Percentiles rank a stretch among this genome's conserved stretches.
Conservation (phyloP, 2,797 vertebrate genomes). For the Orestias chungarensis region DNA sequence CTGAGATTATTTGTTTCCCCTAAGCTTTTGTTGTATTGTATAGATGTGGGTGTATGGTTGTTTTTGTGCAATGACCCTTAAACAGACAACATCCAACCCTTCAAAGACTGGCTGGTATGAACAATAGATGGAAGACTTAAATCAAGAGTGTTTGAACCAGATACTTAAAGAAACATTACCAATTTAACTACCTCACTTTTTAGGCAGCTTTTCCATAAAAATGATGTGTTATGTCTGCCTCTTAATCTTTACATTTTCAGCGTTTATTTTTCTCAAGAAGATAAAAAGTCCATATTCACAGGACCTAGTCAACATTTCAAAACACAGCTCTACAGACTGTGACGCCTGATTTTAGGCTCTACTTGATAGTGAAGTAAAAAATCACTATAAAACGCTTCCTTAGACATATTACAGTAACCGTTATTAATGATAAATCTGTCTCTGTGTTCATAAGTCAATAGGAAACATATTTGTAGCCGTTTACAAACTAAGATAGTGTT, state of each 20-base stretch:
- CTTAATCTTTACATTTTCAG: neutral
- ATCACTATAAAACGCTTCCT: neutral
- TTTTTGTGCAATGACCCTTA: neutral
- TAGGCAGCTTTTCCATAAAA: slow-evolving; percentile 3
- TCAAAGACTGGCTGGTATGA: neutral
- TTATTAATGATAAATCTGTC: neutral
- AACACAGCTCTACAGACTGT: slow-evolving; percentile 24
- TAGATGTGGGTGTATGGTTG: neutral
- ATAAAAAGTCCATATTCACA: slow-evolving; percentile 25
- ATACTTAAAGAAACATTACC: neutral
- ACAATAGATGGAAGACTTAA: neutral
- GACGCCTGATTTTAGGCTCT: slow-evolving; percentile 21
- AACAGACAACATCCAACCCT: neutral
- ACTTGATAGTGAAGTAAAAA: neutral
- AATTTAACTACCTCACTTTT: neutral
- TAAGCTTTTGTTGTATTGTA: too few species aligned
- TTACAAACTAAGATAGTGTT: slow-evolving; percentile 7
- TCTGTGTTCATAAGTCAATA: neutral
- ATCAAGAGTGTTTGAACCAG: neutral
- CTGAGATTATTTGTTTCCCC: too few species aligned
- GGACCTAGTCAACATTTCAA: slow-evolving; percentile 6
- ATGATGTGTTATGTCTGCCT: neutral
- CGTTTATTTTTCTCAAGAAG: neutral
- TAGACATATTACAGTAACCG: neutral
- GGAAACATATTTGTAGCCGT: neutral